A percentile compares a stretch with the other conserved stretches of the same genome.
Evolutionary conservation across 2,888 invertebrate species (phyloP).

Genomic region (Pogonocherus hispidulus): DNA sequence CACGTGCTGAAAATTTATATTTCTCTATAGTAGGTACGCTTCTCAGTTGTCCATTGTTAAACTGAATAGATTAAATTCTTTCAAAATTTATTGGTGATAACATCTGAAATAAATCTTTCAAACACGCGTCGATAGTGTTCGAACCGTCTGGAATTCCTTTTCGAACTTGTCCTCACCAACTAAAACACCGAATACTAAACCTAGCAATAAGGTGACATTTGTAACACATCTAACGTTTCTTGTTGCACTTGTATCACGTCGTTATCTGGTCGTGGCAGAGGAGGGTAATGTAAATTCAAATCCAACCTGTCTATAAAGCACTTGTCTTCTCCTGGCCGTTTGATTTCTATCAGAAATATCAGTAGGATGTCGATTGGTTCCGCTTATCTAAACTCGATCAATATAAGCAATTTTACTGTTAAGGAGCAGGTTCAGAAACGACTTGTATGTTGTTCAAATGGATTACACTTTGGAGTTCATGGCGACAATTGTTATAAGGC

Average conservation of each 20-base stretch:
- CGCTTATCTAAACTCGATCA: slow-evolving; percentile 25
- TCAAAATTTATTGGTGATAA: slow-evolving; percentile 29
- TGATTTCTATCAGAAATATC: slow-evolving; percentile 32
- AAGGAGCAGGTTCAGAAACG: slow-evolving; percentile 30
- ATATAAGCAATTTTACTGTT: slow-evolving; percentile 31
- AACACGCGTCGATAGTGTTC: slow-evolving; percentile 31
- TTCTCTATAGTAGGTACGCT: slow-evolving; percentile 7
- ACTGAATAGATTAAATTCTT: slow-evolving; percentile 31
- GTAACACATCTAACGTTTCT: slow-evolving; percentile 35
- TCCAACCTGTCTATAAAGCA: slow-evolving; percentile 32
- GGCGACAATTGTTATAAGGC: slow-evolving; percentile 8
- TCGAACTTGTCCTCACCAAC: slow-evolving; percentile 29
- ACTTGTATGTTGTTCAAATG: slow-evolving; percentile 16
- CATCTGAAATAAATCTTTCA: slow-evolving; percentile 35
- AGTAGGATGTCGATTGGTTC: slow-evolving; percentile 31
- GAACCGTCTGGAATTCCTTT: slow-evolving; percentile 26
- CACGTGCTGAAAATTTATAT: slow-evolving; percentile 9
- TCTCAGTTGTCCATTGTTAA: slow-evolving; percentile 20
- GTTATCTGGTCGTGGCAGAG: slow-evolving; percentile 22
- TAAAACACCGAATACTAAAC: slow-evolving; percentile 32
- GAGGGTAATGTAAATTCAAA: slow-evolving; percentile 29
- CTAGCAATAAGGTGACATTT: slow-evolving; percentile 33
- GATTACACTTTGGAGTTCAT: slow-evolving; percentile 17
- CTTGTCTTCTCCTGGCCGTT: slow-evolving; percentile 29
- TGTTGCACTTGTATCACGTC: slow-evolving; percentile 33